Base-by-base conservation (phyloP, 2,888 invertebrate genomes). In the Tridacna gigas region DNA sequence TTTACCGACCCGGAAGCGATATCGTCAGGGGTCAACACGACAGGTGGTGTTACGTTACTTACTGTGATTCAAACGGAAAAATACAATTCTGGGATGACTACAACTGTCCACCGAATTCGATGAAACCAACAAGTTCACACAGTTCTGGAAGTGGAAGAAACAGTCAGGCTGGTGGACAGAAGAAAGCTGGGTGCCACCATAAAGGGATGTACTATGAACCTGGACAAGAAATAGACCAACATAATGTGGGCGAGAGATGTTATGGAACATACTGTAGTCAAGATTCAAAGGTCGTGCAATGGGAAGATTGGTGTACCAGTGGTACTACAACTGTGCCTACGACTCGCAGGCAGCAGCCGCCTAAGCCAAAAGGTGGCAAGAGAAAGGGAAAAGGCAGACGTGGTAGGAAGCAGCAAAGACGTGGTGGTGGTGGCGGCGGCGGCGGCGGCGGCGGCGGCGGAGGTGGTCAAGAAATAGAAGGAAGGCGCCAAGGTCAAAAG, bases 61-160 rank as follows among this genome's bases (percentile, higher is more conserved):
- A 87, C 63, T 87, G 87, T 73, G 84, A 87, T 75, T 77, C 80
- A 13, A 22, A 73, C 37, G 87, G 87, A 37, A 83, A 84, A 65
- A 82, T 87, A 56, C 84, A 87, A 69, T 87, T 85, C 66, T 87
- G 87, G 87, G 87, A 87, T 60, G 87, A 87, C 28, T 87, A 84
- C 67, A 84, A 87, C 47, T 87, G 87, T 22, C 79, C 84, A n/a
- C 81, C 83, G 65, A 87, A 87, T 47, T 87, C 87, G 18, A 87
- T 87, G 87, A 84, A 83, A 67, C 84, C 84, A 48, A 87, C 87
- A 20, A 87, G 87, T 51, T 60, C 74, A 0, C 87, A 87, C 67
- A 80, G 48, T 28, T 18, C 80, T 22, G 87, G 87, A 12, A 69
- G 80, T 47, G 79, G 69, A 18, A 69, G 79, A 48, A 76, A 78